Percentiles rank a stretch among this genome's conserved stretches.
These are phyloP conservation scores for Hylia prasina DNA, from an alignment of 2,113 vertebrate species.

Conservation along the genomic window DNA sequence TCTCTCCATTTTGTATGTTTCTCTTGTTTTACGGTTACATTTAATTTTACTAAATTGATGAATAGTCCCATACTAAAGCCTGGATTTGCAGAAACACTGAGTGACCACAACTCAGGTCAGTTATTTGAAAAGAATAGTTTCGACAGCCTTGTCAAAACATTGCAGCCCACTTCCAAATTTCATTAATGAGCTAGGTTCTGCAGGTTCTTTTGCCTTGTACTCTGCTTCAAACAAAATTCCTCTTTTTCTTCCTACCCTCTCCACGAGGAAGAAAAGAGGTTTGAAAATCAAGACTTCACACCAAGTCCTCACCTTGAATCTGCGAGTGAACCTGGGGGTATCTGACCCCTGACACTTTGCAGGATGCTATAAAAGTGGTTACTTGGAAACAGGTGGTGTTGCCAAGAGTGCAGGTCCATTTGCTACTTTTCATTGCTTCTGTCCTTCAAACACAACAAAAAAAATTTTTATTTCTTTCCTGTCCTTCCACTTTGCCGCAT, in stretches of 20 bases:
- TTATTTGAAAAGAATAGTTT: not conserved
- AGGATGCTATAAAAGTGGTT: not conserved
- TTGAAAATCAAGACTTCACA: not conserved
- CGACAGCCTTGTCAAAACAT: not conserved
- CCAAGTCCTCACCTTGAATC: not conserved
- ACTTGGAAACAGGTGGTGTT: not conserved
- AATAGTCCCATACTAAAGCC: not conserved
- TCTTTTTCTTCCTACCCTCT: not conserved
- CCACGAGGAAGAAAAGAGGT: not conserved
- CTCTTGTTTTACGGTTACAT: not conserved
- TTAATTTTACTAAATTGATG: not conserved
- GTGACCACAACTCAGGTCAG: not conserved
- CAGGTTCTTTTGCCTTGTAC: not conserved
- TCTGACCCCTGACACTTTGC: not conserved
- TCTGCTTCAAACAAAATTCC: not conserved
- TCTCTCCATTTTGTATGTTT: not conserved
- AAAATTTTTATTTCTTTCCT: not conserved
- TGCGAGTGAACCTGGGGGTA: not conserved
- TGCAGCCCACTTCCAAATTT: not conserved
- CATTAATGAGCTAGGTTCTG: not conserved
- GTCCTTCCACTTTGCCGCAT: not conserved
- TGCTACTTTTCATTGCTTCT: not conserved
- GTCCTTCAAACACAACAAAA: not conserved
- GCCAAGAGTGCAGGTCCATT: not conserved
- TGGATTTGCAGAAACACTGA: not conserved